Conservation (phyloP, 2,113 vertebrate genomes). For the Dendropsophus ebraccatus region DNA sequence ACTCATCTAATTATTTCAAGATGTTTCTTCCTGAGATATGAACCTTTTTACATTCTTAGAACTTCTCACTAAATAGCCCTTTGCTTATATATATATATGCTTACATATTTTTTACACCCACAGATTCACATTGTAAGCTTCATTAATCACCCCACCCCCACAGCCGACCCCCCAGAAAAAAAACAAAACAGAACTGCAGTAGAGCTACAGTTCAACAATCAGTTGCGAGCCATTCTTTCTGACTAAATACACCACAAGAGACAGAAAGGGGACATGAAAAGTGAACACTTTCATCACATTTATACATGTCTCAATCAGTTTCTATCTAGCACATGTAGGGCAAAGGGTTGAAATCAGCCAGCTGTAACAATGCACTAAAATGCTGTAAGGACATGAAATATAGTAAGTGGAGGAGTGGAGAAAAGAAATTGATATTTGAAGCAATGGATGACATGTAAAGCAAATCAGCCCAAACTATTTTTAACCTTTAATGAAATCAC, state of each 20-base stretch:
- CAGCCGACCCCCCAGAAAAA: neutral
- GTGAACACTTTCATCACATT: conserved; percentile 46
- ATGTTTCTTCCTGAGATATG: conserved; percentile 19
- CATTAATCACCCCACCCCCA: conserved; percentile 28
- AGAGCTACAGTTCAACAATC: conserved; percentile 51
- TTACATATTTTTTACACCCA: conserved; percentile 46
- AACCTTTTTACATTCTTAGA: conserved; percentile 13
- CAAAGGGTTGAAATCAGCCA: conserved; percentile 56
- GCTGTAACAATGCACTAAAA: conserved; percentile 55
- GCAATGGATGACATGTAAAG: conserved; percentile 15
- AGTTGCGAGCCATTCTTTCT: conserved; percentile 31
- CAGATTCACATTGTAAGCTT: conserved; percentile 45
- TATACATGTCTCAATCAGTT: conserved; percentile 54
- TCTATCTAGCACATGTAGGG: conserved; percentile 52
- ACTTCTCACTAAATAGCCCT: conserved; percentile 47
- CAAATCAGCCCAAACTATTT: conserved; percentile 34
- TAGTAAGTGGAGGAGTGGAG: conserved; percentile 43
- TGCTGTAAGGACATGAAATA: conserved; percentile 43
- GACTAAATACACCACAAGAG: conserved; percentile 48
- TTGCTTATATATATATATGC: conserved; percentile 58
- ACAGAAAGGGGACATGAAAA: conserved; percentile 29
- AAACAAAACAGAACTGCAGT: conserved; percentile 2
- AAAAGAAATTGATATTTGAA: conserved; percentile 38
- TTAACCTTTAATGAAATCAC: conserved; percentile 20
- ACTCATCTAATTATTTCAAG: conserved; percentile 49